Conservation (phyloP, 2,797 vertebrate genomes). For the Mus caroli region DNA sequence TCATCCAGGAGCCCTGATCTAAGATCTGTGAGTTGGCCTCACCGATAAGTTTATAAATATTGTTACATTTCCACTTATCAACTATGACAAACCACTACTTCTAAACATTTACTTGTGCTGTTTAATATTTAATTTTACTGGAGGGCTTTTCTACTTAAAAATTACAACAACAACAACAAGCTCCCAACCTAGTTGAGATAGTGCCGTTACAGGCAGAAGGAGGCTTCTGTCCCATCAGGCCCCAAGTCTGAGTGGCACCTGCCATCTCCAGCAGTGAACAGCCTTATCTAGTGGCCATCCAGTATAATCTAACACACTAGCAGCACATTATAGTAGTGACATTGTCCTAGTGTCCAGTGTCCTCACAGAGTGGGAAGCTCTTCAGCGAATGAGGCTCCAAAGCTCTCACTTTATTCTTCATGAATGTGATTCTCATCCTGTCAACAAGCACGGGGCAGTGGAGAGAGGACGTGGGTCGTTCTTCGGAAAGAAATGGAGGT, state of each 20-base stretch:
- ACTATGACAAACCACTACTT: background rate
- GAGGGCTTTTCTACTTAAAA: slow-evolving; percentile 22
- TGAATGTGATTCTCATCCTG: slow-evolving; percentile 1
- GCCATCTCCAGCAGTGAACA: background rate
- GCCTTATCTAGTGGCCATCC: background rate
- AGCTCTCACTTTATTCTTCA: slow-evolving; percentile 10
- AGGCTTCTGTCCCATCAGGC: background rate
- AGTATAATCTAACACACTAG: background rate
- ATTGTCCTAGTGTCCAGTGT: background rate
- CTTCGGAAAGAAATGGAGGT: slow-evolving; percentile 41
- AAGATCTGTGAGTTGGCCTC: background rate
- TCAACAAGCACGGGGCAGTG: background rate
- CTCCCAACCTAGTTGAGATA: background rate
- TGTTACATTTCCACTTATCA: slow-evolving; percentile 45
- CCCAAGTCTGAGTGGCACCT: background rate
- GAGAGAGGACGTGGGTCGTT: slow-evolving; percentile 1
- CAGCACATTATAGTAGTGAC: background rate
- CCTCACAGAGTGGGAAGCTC: slow-evolving; percentile 9
- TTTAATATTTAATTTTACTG: slow-evolving; percentile 53
- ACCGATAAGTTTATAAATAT: background rate
- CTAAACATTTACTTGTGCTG: slow-evolving; percentile 12
- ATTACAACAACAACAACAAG: background rate
- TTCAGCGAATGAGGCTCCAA: background rate
- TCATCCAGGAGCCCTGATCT: background rate
- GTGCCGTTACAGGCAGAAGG: background rate